These are phyloP conservation scores for Carlito syrichta DNA, from an alignment of 2,113 vertebrate genomes.

Conservation along the genomic window DNA sequence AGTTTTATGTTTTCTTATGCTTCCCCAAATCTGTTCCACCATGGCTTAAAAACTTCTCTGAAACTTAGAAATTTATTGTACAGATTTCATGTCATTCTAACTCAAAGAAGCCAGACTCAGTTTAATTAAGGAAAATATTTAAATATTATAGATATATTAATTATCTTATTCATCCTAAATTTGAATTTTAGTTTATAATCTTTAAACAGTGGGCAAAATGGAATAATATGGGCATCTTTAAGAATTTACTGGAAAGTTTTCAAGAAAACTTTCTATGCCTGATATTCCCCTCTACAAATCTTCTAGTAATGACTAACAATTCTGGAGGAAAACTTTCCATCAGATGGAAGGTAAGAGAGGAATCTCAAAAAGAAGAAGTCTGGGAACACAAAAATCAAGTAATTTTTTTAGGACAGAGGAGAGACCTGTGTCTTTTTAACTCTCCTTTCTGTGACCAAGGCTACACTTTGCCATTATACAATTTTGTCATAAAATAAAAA, in stretches of 20 bases:
- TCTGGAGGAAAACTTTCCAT: neutral
- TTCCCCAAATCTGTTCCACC: slow-evolving; percentile 41
- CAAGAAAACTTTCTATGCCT: neutral
- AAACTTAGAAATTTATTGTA: slow-evolving; percentile 11
- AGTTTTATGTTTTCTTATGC: slow-evolving; percentile 33
- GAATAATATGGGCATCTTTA: neutral
- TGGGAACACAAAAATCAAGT: neutral
- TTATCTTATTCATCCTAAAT: neutral
- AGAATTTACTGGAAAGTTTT: neutral
- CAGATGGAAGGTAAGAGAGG: neutral
- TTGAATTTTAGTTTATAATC: neutral
- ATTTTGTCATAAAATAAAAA: neutral
- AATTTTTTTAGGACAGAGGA: neutral
- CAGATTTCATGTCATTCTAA: neutral
- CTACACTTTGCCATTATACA: neutral
- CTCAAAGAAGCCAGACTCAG: neutral
- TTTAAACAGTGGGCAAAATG: neutral
- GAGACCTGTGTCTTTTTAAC: neutral
- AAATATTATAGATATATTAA: neutral
- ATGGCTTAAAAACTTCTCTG: slow-evolving; percentile 14
- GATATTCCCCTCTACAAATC: neutral
- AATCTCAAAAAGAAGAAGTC: neutral
- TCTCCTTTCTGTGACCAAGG: neutral
- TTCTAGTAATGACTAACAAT: neutral
- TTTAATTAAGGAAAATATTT: neutral